Conservation (phyloP, 2,888 invertebrate genomes). For the Habrosyne pyritoides region DNA sequence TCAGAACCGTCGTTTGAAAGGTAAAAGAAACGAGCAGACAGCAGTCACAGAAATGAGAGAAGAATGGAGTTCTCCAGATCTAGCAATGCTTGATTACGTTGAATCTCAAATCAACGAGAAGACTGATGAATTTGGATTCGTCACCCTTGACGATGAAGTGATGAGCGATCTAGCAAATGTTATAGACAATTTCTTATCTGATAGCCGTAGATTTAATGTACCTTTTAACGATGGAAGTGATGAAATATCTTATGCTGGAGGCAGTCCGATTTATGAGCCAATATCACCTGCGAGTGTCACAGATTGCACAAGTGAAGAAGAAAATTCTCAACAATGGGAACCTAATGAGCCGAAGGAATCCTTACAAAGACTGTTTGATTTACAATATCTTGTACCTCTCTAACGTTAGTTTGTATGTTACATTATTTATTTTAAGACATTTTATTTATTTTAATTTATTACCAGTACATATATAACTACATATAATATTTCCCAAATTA, state of each 20-base stretch:
- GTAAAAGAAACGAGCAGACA: constrained; percentile 74
- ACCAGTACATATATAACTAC: not conserved
- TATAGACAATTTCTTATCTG: constrained; percentile 42
- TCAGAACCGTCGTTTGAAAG: constrained; percentile 88
- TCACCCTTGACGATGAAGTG: constrained; percentile 51
- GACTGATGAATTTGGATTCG: constrained; percentile 52
- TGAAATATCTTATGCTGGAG: constrained; percentile 14
- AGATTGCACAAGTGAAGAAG: constrained; percentile 30
- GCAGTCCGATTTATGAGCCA: constrained; percentile 50
- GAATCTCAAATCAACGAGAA: constrained; percentile 49
- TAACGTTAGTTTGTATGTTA: not conserved
- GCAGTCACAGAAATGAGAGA: not conserved
- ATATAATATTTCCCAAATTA: too few species aligned
- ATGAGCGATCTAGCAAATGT: constrained; percentile 44
- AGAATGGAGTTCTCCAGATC: constrained; percentile 12
- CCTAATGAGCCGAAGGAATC: constrained; percentile 34
- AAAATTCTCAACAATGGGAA: constrained; percentile 30
- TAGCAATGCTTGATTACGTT: constrained; percentile 41
- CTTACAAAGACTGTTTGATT: constrained; percentile 39
- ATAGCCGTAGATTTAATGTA: constrained; percentile 4
- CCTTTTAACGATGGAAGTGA: constrained; percentile 14
- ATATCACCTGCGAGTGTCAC: constrained; percentile 56
- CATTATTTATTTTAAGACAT: not conserved
- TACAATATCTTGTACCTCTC: constrained; percentile 27
- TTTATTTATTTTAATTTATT: not conserved